Evolutionary conservation across 2,113 vertebrate species (phyloP).

Genomic region (Platichthys flesus): DNA sequence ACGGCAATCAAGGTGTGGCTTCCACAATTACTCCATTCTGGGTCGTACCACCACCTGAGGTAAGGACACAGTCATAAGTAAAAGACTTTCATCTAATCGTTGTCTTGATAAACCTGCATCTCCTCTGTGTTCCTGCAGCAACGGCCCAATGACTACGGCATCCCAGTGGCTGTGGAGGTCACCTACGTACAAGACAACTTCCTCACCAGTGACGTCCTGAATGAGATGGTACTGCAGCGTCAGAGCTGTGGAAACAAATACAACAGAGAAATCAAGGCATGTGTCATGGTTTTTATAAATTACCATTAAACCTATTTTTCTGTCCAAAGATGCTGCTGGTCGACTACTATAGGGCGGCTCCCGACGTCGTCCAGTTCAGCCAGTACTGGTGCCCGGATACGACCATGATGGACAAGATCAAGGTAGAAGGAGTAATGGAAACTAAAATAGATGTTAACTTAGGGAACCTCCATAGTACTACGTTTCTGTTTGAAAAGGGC

Average conservation of each 20-base stretch:
- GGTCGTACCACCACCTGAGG: constrained; percentile 96
- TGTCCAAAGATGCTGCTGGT: constrained; percentile 88
- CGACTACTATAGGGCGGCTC: constrained; percentile 92
- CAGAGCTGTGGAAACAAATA: background rate
- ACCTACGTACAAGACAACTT: constrained; percentile 94
- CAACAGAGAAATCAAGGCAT: background rate
- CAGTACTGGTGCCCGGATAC: constrained; percentile 92
- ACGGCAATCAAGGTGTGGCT: constrained; percentile 89
- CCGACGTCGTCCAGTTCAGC: constrained; percentile 91
- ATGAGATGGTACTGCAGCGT: constrained; percentile 90
- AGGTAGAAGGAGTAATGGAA: constrained; percentile 77
- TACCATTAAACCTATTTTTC: background rate
- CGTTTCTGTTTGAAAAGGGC: too few species aligned
- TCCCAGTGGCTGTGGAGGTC: constrained; percentile 96
- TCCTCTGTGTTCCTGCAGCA: constrained; percentile 80
- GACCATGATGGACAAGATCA: constrained; percentile 94
- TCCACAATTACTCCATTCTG: constrained; percentile 96
- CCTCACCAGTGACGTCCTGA: constrained; percentile 93
- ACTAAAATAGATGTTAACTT: too few species aligned
- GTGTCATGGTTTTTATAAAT: background rate
- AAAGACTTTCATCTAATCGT: background rate
- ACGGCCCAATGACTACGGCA: constrained; percentile 93
- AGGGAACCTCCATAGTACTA: too few species aligned
- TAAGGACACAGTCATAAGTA: constrained; percentile 50
- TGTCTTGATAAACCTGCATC: background rate